Evolutionary conservation across 2,797 vertebrate genomes (phyloP), one percentile per base, ranked within the genome.

Genomic region (Ceyx erithaca): DNA sequence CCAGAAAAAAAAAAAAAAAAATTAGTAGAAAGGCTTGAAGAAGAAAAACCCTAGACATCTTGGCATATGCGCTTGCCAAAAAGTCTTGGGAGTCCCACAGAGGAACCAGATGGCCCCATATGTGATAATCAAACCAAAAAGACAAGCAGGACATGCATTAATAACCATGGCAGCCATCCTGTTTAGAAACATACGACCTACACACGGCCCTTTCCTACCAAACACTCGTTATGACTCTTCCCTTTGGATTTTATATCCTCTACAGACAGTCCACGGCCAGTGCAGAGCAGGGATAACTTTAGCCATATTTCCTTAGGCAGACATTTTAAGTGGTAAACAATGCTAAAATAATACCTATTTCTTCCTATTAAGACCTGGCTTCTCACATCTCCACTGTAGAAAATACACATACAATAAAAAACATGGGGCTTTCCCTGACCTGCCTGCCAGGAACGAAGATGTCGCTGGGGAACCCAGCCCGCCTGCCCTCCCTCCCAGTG

Each of bases 71-170:
- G 68, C 46, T 71, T 93, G 94, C 93, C 95, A 96, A 66, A 62
- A 87, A 13, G 88, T 17, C 90, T 87, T 89, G 79, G 87, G 90
- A 93, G 79, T 87, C 96, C 93, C 84, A 80, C 94, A 85, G 95
- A 94, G 96, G 55, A 89, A 70, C 83, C 96, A 96, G 96, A 94
- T 96, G 95, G 95, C 62, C 92, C 79, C 84, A 46, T 92, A 91
- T 67, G 79, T 67, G 80, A 88, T 11, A 79, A 43, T 7, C 57
- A 91, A 91, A 76, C 70, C 70, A 72, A 72, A 77, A 90, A 67
- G 52, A 76, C 25, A 48, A n/a, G 70, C 70, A 85, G 57, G 82
- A 94, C 92, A 90, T 12, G 23, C 70, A 67, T 69, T 61, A 84
- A 91, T 57, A 81, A 79, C 28, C 22, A 55, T 6, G 69, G 70